These are phyloP conservation scores for Diarsia rubi DNA, from an alignment of 2,888 invertebrate genomes.

Conservation along the genomic window DNA sequence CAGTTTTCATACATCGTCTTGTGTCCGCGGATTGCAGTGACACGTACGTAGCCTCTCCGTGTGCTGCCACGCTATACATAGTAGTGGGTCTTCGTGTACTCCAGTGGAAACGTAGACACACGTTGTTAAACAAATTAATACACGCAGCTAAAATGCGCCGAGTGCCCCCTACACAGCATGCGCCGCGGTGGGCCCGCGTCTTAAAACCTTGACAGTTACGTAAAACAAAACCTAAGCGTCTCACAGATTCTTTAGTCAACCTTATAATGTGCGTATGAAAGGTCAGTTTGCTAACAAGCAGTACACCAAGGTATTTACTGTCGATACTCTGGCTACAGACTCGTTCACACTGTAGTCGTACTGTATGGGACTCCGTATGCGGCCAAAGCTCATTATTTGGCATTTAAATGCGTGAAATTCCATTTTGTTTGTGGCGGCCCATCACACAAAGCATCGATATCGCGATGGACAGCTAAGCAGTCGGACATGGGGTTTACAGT, in stretches of 20 bases:
- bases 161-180: too few relatives aligned
- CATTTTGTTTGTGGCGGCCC: not conserved
- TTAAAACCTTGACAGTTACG: not conserved
- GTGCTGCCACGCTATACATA: too few relatives aligned
- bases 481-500: not conserved
- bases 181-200: too few relatives aligned
- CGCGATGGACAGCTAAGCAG: not conserved
- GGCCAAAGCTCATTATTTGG: slow-evolving; percentile 2
- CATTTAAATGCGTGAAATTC: not conserved
- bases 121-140: too few relatives aligned
- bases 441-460: not conserved
- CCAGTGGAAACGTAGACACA: too few relatives aligned
- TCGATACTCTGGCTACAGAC: not conserved
- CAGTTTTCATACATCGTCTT: too few relatives aligned
- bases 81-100: too few relatives aligned
- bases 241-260: not conserved
- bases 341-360: not conserved
- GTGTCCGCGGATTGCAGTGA: too few relatives aligned
- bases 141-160: too few relatives aligned
- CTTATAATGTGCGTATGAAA: not conserved
- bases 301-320: not conserved
- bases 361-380: not conserved
- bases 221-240: not conserved
- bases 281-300: not conserved
- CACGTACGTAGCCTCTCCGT: too few relatives aligned